These are phyloP conservation scores for Horisme vitalbata DNA, from an alignment of 2,888 invertebrate species.

Conservation along the genomic window DNA sequence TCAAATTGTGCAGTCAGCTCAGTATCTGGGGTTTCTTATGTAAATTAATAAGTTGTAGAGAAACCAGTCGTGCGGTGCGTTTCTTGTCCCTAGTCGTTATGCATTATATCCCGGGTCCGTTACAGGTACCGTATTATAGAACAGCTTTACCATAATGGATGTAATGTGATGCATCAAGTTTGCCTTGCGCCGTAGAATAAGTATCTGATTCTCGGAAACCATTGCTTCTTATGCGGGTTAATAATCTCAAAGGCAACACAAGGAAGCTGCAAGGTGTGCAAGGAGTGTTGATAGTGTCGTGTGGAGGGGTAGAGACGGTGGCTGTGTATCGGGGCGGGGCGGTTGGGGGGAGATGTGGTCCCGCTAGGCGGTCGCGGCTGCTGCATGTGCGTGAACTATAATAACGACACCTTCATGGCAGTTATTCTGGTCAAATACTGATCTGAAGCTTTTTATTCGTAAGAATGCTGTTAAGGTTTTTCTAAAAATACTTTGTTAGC, in stretches of 20 bases:
- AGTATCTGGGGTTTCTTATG: slow-evolving; percentile 17
- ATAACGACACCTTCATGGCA: too few relatives aligned
- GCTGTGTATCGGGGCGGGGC: too few relatives aligned
- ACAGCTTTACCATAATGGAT: slow-evolving; percentile 27
- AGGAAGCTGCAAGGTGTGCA: not conserved
- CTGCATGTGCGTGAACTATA: not conserved
- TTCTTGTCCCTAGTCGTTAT: slow-evolving; percentile 26
- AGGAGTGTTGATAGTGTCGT: not conserved
- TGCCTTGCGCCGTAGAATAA: not conserved
- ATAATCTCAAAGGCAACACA: not conserved
- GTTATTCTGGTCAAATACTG: too few relatives aligned
- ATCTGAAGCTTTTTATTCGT: too few relatives aligned
- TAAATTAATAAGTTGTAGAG: slow-evolving; percentile 20
- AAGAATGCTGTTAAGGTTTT: too few relatives aligned
- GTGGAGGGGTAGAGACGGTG: not conserved
- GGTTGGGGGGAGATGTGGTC: slow-evolving; percentile 5
- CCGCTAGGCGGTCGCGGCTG: slow-evolving; percentile 4
- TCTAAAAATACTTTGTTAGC: too few relatives aligned
- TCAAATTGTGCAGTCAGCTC: slow-evolving; percentile 26
- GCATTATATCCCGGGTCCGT: slow-evolving; percentile 30
- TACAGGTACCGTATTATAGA: slow-evolving; percentile 41
- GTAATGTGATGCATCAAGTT: slow-evolving; percentile 33
- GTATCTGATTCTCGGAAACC: not conserved
- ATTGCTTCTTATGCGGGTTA: not conserved
- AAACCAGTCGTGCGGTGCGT: slow-evolving; percentile 22